Conservation (phyloP, 2,113 vertebrate genomes). For the Cebus imitator region DNA sequence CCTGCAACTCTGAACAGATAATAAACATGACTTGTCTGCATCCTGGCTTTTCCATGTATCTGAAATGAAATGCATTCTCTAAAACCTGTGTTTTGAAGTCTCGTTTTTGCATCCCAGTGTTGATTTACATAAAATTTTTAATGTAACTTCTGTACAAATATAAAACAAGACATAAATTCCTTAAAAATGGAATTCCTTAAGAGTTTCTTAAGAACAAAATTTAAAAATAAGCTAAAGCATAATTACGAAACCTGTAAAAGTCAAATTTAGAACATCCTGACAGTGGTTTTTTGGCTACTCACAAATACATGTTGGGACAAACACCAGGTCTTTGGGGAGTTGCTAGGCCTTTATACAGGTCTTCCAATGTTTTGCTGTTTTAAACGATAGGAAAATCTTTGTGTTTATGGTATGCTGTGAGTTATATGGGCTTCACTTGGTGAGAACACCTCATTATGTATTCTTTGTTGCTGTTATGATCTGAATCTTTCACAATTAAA, state of each 20-base stretch:
- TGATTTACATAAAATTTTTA: neutral
- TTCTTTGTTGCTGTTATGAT: neutral
- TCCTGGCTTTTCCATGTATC: neutral
- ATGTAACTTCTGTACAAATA: neutral
- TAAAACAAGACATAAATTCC: neutral
- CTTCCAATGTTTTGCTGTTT: neutral
- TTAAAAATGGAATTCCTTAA: slow-evolving; percentile 7
- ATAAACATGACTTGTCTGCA: neutral
- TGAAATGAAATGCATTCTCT: neutral
- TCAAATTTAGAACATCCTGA: neutral
- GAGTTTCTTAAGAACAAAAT: slow-evolving; percentile 1
- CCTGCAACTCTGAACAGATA: neutral
- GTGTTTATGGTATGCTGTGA: neutral
- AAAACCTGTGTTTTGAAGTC: neutral
- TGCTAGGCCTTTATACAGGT: neutral
- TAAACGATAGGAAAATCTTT: neutral
- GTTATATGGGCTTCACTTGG: neutral
- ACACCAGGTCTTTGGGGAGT: neutral
- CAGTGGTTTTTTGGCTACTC: neutral
- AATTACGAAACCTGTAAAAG: neutral
- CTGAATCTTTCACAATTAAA: neutral
- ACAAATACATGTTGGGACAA: neutral
- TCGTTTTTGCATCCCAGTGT: neutral
- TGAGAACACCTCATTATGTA: neutral
- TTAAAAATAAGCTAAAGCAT: neutral